Base-by-base conservation (phyloP, 2,888 invertebrate genomes). In the Onthophagus sagittarius region DNA sequence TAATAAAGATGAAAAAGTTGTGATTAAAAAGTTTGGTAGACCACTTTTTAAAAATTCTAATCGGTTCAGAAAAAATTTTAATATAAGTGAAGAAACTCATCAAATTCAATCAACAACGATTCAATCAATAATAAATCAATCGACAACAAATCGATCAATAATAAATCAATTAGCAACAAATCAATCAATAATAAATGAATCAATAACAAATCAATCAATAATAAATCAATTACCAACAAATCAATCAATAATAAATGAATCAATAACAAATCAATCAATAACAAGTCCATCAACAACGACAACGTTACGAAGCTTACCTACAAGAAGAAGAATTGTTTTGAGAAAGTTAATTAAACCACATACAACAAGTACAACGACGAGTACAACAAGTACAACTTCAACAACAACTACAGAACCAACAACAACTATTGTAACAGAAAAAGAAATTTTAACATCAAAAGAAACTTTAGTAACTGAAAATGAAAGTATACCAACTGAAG, bases 381-480 rank as follows among this genome's bases (percentile, higher is more conserved):
- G 2, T 14, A 70, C 14, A 73, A 70, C 65, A 69, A 69, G 13
- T 62, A 70, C 67, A 53, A 73, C 64, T 13, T 69, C 71, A 0
- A 70, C 33, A 5, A 62, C 69, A 15, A 73, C 65, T 62, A 53
- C 71, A 53, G 64, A 63, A 15, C 15, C 53, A 15, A 72, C 74
- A 23, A 64, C 70, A 6, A 63, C 15, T n/a, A 71, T 65, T 31
- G 71, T 23, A 15, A 31, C 71, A n/a, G 5, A n/a, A 62, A 23
- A 62, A 2, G 13, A 64, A 64, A 64, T 23, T 9, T 9, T 15
- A 23, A 64, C 15, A 14, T 23, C 23, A 23, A 23, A 23, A 23
- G 64, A 9, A 63, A 71, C 32, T 72, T 69, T 53, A 67, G 65
- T 14, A 71, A 73, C 74, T 4, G 71, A 62, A 75, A 71, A 62